These are phyloP conservation scores for Agrochola lychnidis DNA, from an alignment of 2,888 invertebrate species.

Conservation along the genomic window DNA sequence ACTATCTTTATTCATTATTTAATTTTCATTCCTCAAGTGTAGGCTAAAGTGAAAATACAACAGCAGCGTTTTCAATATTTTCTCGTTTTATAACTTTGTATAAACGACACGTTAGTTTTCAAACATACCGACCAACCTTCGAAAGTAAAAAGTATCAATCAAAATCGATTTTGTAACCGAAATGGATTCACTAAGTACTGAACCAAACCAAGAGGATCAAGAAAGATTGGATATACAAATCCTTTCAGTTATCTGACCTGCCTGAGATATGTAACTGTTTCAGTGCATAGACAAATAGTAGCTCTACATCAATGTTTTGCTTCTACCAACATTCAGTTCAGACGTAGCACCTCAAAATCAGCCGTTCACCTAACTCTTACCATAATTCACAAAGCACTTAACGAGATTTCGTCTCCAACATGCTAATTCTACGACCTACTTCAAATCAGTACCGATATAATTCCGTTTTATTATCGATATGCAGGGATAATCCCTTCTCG, in stretches of 20 bases:
- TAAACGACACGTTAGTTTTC: background rate
- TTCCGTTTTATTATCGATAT: constrained; percentile 55
- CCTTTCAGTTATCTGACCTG: background rate
- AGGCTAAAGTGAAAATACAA: background rate
- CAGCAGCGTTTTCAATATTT: background rate
- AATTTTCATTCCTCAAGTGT: background rate
- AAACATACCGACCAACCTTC: no score
- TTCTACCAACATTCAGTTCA: background rate
- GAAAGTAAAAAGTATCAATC: background rate
- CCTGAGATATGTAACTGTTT: background rate
- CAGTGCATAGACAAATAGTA: background rate
- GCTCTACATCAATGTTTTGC: background rate
- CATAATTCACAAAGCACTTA: constrained; percentile 57
- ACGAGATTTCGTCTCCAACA: constrained; percentile 64
- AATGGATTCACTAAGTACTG: background rate
- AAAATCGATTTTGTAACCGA: background rate
- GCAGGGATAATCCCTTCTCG: constrained; percentile 49
- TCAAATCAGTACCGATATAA: constrained; percentile 62
- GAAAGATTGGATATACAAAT: constrained; percentile 24
- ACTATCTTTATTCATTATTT: background rate
- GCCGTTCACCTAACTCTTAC: constrained; percentile 29
- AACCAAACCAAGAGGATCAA: constrained; percentile 15
- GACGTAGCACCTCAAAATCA: constrained; percentile 27
- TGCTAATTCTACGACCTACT: constrained; percentile 57
- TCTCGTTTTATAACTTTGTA: background rate